These are phyloP conservation scores for Chondrilla cf. caribensis DNA, from an alignment of 37 sponge, comb jelly and placozoan species.

Conservation along the genomic window DNA sequence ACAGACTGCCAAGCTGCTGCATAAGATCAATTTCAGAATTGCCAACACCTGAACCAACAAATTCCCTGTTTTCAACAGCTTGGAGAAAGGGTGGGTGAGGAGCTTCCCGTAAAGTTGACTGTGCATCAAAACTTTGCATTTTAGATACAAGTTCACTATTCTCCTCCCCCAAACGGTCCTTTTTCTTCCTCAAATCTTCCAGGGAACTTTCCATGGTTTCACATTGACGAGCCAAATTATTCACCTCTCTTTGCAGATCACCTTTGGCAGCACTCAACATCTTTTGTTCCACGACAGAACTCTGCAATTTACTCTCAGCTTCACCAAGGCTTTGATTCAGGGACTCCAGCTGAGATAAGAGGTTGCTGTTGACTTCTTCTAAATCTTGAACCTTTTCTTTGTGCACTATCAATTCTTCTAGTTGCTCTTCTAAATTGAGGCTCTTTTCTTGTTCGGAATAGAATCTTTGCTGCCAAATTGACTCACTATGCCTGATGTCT, in stretches of 20 bases:
- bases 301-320: not conserved
- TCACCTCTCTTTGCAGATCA: conserved; percentile 7
- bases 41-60: conserved; percentile 17
- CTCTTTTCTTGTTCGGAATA: not conserved
- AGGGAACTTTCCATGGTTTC: not conserved
- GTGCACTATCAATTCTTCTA: conserved; percentile 9
- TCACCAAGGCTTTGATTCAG: conserved; percentile 31
- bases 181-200: not conserved
- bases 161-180: conserved; percentile 13
- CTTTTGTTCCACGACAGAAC: not conserved
- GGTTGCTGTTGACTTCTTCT: conserved; percentile 20
- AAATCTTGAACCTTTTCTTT: conserved; percentile 15
- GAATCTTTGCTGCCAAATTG: no score
- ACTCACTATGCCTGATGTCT: no score
- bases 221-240: conserved; percentile 22
- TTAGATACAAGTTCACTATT: no score
- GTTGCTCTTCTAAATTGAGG: not conserved
- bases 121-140: not conserved
- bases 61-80: not conserved
- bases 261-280: not conserved
- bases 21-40: conserved; percentile 37
- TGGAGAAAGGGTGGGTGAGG: no score
- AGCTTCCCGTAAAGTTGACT: not conserved
- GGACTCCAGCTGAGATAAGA: conserved; percentile 54
- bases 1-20: conserved; percentile 9